Base-by-base conservation (phyloP, 2,888 invertebrate genomes). In the Eristalis tenax region DNA sequence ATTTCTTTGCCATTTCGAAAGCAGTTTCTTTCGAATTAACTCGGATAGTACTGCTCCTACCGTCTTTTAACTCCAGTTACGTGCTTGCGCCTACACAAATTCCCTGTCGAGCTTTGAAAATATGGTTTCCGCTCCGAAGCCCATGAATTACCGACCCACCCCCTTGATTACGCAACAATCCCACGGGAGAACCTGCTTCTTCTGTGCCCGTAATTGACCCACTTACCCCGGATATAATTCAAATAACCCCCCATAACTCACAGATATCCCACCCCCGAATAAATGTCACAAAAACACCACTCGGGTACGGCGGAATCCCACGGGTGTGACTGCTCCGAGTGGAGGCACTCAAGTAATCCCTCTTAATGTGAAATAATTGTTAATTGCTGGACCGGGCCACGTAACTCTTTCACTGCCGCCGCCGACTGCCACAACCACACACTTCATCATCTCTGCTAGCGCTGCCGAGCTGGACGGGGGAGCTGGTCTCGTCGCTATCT, bases 291-390 rank as follows among this genome's bases (percentile, higher is more conserved):
- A 28, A 63, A 65, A 32, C 32, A 73, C 69, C 13, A 32, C 64
- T 18, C 18, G 50, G 18, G 18, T 50, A 50, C 18, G 18, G 1
- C 50, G 8, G 68, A 69, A 56, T 50, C 50, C 18, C 50, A 18
- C 18, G 50, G 18, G 50, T 18, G 18, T 18, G 50, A 50, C 50
- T 50, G 50, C 18, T 18, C 57, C 6, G 32, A 69, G 50, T 50
- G 50, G 18, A 70, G 70, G 75, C 61, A 65, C 35, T 28, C 38
- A 80, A 85, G 71, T 80, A 68, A 85, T 77, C 80, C 71, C 57
- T 66, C 57, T 81, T 85, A 85, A 85, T 85, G 81, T 77, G 85
- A 81, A 81, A 85, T 85, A 85, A 85, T 85, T 81, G 85, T 73
- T 85, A 85, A 85, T 85, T 85, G 77, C 81, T 73, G 68, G 81